Base-by-base conservation (phyloP, 2,113 vertebrate genomes). In the Dromaius novaehollandiae region DNA sequence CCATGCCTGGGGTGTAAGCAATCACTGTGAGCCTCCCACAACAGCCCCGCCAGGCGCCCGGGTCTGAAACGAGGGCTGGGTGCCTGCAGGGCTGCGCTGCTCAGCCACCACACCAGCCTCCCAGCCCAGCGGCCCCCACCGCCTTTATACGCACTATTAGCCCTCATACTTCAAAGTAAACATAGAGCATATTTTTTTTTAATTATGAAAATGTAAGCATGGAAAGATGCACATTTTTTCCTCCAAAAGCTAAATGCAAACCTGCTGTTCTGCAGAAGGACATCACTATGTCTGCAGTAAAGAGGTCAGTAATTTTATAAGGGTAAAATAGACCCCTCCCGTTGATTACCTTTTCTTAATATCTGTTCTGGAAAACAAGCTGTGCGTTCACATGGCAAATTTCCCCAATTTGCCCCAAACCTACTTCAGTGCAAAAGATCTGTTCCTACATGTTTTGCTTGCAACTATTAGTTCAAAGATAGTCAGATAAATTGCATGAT, bases 111-210 rank as follows among this genome's bases (percentile, higher is more conserved):
- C 71, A 36, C 8, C 2, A 1, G 4, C 11, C 28, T 86, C 7
- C 16, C 36, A 80, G 6, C 2, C 9, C 53, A 61, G 3, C 4
- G 34, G 30, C 64, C 69, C 18, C 18, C 46, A 48, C 46, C 19
- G 46, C 18, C 7, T 18, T 48, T 18, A 46, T 14, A 5, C 24
- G 46, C n/a, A 16, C 3, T 0, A 0, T 46, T 73, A 63, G 22
- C 46, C 21, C 32, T 50, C 40, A 78, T 58, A 32, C 34, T 15
- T 48, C 4, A 7, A 51, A 11, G 13, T 17, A 80, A 80, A 61
- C 12, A 19, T 2, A 55, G 68, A 20, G 1, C 0, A 2, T 30
- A 1, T 9, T n/a, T 7, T 55, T 32, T 7, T 40, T 2, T 4
- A 7, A 63, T 38, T 16, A 8, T 44, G 0, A 48, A 75, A 42